Base-by-base conservation (phyloP, 2,797 vertebrate species). In the Loriculus beryllinus region DNA sequence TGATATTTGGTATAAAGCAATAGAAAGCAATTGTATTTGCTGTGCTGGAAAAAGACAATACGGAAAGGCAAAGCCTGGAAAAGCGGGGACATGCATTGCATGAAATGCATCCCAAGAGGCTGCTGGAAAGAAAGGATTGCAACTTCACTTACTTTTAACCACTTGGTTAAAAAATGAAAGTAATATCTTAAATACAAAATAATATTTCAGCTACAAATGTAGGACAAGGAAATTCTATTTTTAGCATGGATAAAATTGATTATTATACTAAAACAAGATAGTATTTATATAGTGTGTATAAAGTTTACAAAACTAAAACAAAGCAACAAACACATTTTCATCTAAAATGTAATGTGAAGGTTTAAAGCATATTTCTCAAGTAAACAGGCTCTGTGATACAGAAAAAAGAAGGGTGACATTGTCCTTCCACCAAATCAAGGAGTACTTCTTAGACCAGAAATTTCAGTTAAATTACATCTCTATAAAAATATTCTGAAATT, bases 81-180 rank as follows among this genome's bases (percentile, higher is more conserved):
- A 76, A 87, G 33, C 14, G 75, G 70, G 26, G 45, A 5, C 18
- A 2, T 68, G 39, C 69, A 29, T 12, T 37, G 10, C 37, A 62
- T 48, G 10, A 84, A 89, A 62, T 37, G 2, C 11, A 54, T 60
- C 65, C n/a, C 37, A 72, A 68, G 39, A 51, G 12, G 22, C 47
- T 90, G 35, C 42, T 87, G 65, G 52, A 84, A 90, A 17, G 26
- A 71, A 65, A 75, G 29, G 90, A 51, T 81, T 95, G 67, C 51
- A 86, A 71, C 78, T 96, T 91, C 88, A 86, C 89, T 92, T 86
- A 83, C 28, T 77, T 13, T 88, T 86, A 77, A 80, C 35, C 64
- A 81, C 26, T 83, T 86, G 39, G 5, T 93, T 68, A 51, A 91
- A 96, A 82, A 94, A 39, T 56, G 23, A 95, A 91, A 88, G 33